Base-by-base conservation (phyloP, 1,140 invertebrate genomes). In the Solenopsis invicta region DNA sequence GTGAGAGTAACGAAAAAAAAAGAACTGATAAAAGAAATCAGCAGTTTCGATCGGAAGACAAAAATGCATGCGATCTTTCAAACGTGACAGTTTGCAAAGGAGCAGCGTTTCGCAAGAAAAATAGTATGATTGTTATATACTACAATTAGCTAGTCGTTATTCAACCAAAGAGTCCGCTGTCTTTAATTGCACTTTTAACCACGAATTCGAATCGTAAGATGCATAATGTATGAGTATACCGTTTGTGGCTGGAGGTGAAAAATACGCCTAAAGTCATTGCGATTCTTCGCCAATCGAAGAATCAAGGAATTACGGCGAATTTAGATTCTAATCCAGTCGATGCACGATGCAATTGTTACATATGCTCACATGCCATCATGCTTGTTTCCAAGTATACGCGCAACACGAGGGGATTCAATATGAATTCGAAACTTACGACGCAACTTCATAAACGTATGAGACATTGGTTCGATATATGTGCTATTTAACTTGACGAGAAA, bases 341-440 rank as follows among this genome's bases (percentile, higher is more conserved):
- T 76, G 89, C 89, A 85, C 88, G 88, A 85, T 59, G 89, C 89
- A 90, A 90, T 90, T 90, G 89, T 90, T 90, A 86, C 89, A 90
- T 89, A 90, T 90, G 89, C 85, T 85, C 89, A 69, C 89, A 90
- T 90, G 88, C 89, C 89, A 85, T 90, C 89, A 89, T 89, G 89
- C 89, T 87, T 90, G 86, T 37, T 90, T 90, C 88, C 89, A 89
- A 56, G 88, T 85, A 90, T 75, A 56, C 72, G 24, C 67, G 54
- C 56, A 80, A 62, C 85, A 62, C 45, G 72, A 90, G 64, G 37
- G 72, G 59, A 59, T 85, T 86, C 85, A 76, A 77, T 81, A 87
- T 62, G 67, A 41, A 41, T 41, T 41, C 41, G 8, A 41, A 88
- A 85, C 75, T 80, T 50, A 87, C 48, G 34, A 41, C 13, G 16